These are phyloP conservation scores for Amiota communis DNA, from an alignment of 2,888 invertebrate species.

Conservation along the genomic window DNA sequence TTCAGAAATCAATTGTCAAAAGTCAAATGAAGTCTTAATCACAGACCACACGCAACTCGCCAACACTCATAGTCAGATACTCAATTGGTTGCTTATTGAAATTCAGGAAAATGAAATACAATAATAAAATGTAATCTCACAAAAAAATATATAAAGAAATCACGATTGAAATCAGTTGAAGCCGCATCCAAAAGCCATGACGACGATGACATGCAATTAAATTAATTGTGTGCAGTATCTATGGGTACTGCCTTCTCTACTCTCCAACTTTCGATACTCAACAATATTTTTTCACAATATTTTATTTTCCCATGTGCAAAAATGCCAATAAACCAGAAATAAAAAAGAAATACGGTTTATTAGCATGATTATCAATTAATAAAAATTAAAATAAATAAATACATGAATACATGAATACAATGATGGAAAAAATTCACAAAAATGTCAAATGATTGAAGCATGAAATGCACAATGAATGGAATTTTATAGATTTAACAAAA, in stretches of 20 bases:
- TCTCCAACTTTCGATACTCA: not conserved
- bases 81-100: not conserved
- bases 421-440: not conserved
- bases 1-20: not conserved
- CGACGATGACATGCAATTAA: slow-evolving; percentile 26
- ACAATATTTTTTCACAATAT: too few relatives aligned
- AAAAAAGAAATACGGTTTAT: not conserved
- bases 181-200: slow-evolving; percentile 18
- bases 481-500: too few relatives aligned
- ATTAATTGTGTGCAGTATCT: slow-evolving; percentile 12
- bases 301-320: not conserved
- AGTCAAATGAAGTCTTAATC: slow-evolving; percentile 4
- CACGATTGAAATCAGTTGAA: slow-evolving; percentile 11
- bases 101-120: not conserved
- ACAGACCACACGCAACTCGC: slow-evolving; percentile 1
- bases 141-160: not conserved
- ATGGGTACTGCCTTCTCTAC: too few relatives aligned
- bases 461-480: slow-evolving; percentile 8
- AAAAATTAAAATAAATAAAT: not conserved
- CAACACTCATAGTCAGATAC: not conserved
- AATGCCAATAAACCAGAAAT: not conserved
- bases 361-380: slow-evolving; percentile 9
- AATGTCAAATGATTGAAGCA: not conserved
- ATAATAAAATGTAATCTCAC: not conserved
- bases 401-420: not conserved